Evolutionary conservation across 2,797 vertebrate genomes (phyloP).

Genomic region (Oreochromis mossambicus): DNA sequence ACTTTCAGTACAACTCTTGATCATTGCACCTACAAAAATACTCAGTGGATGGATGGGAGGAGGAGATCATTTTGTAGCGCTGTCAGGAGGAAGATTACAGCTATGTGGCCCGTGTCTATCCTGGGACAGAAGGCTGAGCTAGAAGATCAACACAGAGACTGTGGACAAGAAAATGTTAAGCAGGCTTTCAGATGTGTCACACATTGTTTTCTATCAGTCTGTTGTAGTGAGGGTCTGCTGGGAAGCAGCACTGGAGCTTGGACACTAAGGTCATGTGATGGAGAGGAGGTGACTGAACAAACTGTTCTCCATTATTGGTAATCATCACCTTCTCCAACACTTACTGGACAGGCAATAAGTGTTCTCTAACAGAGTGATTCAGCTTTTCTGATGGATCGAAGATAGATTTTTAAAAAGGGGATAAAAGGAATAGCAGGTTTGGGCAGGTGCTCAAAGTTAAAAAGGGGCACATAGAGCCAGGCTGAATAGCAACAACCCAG

Average conservation of each 20-base stretch:
- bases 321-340: neutral
- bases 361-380: neutral
- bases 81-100: neutral
- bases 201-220: neutral
- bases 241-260: neutral
- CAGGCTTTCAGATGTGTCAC: neutral
- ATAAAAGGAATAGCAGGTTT: neutral
- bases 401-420: accelerated
- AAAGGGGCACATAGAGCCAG: neutral
- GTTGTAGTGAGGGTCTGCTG: neutral
- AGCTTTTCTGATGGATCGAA: neutral
- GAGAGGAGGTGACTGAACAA: neutral
- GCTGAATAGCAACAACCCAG: neutral
- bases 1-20: neutral
- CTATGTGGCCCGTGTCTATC: neutral
- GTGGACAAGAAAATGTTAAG: neutral
- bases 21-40: neutral
- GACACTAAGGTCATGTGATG: neutral
- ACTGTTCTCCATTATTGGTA: neutral
- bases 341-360: neutral
- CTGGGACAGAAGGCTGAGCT: neutral
- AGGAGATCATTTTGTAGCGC: neutral
- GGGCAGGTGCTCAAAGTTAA: neutral
- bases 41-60: neutral
- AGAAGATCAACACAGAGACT: neutral